These are phyloP conservation scores for Orycteropus afer DNA, from an alignment of 2,113 vertebrate genomes.

Conservation along the genomic window DNA sequence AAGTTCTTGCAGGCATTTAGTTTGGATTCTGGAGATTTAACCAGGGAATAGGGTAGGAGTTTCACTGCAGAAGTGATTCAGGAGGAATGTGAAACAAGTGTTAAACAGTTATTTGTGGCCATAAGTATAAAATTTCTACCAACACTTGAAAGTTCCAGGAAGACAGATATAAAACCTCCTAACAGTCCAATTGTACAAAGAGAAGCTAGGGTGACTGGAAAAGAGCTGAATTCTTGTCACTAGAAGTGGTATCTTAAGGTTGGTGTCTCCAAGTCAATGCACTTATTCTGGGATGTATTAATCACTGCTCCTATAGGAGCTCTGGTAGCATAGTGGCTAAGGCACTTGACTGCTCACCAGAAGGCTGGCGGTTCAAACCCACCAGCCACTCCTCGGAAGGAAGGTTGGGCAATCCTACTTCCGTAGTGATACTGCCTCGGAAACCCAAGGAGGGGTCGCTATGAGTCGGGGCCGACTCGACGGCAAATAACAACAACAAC, in stretches of 20 bases:
- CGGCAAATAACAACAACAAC: no score
- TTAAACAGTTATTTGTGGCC: background rate
- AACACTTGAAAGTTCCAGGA: background rate
- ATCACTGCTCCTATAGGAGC: no score
- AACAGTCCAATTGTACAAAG: background rate
- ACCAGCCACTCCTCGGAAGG: no score
- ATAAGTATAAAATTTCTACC: background rate
- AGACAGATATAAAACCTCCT: background rate
- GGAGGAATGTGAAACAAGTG: background rate
- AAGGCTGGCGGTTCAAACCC: no score
- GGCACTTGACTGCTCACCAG: no score
- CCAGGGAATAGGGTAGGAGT: background rate
- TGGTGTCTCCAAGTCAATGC: no score
- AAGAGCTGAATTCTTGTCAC: background rate
- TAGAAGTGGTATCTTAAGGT: background rate
- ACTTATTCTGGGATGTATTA: no score
- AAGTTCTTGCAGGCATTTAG: background rate
- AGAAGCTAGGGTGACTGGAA: background rate
- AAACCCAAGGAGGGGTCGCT: no score
- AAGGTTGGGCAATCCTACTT: no score
- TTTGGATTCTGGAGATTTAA: background rate
- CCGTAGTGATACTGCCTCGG: no score
- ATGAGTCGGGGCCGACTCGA: no score
- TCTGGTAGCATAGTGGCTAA: no score
- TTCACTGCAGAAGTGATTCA: background rate